Percentiles rank a stretch among this genome's conserved stretches.
Evolutionary conservation across 2,113 vertebrate genomes (phyloP).

Genomic region (Nothoprocta perdicaria): DNA sequence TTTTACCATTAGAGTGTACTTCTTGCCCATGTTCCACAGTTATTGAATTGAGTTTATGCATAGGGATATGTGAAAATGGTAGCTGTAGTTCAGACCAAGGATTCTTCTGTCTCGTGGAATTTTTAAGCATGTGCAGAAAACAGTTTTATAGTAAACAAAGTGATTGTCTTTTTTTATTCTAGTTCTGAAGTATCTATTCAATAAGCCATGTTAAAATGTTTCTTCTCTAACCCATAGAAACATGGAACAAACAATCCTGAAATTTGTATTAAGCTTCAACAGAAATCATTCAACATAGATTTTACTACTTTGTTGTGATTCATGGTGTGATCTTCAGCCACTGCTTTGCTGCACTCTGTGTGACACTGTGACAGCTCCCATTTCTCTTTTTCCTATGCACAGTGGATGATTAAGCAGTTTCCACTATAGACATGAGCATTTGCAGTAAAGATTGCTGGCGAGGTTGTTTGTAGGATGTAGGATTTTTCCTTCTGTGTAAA

Average conservation of each 20-base stretch:
- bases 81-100: background rate
- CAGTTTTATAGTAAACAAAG: background rate
- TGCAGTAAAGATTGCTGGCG: background rate
- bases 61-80: background rate
- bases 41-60: background rate
- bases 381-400: background rate
- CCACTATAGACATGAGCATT: background rate
- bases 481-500: background rate
- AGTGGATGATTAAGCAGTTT: background rate
- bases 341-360: background rate
- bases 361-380: background rate
- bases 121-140: background rate
- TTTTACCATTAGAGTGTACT: background rate
- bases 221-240: background rate
- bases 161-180: background rate
- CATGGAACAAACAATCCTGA: background rate
- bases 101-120: background rate
- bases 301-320: slow-evolving; percentile 5
- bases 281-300: background rate
- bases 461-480: background rate
- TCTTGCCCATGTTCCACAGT: background rate
- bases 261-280: background rate
- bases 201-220: background rate
- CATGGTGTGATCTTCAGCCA: background rate
- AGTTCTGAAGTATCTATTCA: background rate